A percentile compares a stretch with the other conserved stretches of the same genome.
These are phyloP conservation scores for Arvicanthis niloticus DNA, from an alignment of 2,113 vertebrate genomes.

Conservation along the genomic window DNA sequence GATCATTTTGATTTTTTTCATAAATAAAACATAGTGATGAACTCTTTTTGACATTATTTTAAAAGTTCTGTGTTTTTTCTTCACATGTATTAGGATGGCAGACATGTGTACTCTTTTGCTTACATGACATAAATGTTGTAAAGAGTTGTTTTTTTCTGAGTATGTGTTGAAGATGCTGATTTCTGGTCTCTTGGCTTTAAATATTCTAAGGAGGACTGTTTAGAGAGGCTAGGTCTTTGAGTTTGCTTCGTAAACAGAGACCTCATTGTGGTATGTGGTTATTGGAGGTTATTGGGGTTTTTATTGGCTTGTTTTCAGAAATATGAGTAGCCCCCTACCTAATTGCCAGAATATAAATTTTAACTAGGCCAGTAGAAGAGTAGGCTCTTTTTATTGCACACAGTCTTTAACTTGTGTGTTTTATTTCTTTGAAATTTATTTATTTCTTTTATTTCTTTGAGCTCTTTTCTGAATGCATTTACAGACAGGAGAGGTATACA, in stretches of 20 bases:
- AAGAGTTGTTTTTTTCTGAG: neutral
- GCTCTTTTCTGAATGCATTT: neutral
- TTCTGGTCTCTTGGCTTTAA: slow-evolving; percentile 47
- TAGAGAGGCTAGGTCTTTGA: slow-evolving; percentile 41
- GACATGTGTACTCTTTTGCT: slow-evolving; percentile 54
- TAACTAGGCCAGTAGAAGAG: slow-evolving; percentile 9
- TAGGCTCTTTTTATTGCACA: slow-evolving; percentile 20
- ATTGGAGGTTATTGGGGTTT: slow-evolving; percentile 56
- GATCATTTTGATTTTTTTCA: neutral
- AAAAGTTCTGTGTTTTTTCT: neutral
- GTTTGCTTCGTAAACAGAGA: slow-evolving; percentile 50
- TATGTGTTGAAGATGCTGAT: slow-evolving; percentile 46
- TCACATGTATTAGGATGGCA: neutral
- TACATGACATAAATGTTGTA: slow-evolving; percentile 67
- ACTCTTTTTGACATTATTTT: slow-evolving; percentile 39
- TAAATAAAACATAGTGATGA: slow-evolving; percentile 20
- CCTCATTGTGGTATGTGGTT: slow-evolving; percentile 36
- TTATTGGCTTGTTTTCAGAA: slow-evolving; percentile 69
- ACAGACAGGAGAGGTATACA: neutral
- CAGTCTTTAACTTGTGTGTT: neutral
- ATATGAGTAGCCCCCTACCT: slow-evolving; percentile 50
- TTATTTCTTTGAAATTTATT: neutral
- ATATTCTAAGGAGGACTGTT: neutral
- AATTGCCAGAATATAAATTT: slow-evolving; percentile 66
- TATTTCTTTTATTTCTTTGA: slow-evolving; percentile 27